A percentile compares a stretch with the other conserved stretches of the same genome.
Conservation (phyloP, 2,113 vertebrate genomes). For the Ptyas mucosa region DNA sequence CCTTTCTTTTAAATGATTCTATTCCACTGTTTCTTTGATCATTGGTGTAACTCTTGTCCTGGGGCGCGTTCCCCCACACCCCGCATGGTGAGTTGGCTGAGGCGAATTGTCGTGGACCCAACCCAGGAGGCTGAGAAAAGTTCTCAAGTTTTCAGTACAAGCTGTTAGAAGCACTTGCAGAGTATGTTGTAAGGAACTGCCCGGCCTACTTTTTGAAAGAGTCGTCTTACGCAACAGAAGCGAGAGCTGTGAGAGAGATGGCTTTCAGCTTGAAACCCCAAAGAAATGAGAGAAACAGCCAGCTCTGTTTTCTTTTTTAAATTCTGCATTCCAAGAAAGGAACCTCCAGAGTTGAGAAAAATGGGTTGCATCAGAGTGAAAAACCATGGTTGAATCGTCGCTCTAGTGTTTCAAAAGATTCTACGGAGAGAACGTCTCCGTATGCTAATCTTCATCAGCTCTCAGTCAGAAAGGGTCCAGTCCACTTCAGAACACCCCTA, state of each 20-base stretch:
- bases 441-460: not conserved
- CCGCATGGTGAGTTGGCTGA: too few species aligned
- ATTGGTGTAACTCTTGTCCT: too few species aligned
- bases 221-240: not conserved
- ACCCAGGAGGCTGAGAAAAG: constrained; percentile 52
- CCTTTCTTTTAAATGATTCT: too few species aligned
- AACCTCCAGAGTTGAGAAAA: not conserved
- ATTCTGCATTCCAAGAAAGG: not conserved
- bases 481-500: not conserved
- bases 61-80: too few species aligned
- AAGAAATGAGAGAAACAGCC: not conserved
- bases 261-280: not conserved
- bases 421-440: not conserved
- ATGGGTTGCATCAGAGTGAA: not conserved
- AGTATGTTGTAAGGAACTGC: constrained; percentile 74
- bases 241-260: not conserved
- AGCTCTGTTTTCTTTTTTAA: not conserved
- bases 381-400: not conserved
- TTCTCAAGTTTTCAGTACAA: constrained; percentile 52
- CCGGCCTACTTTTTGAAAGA: constrained; percentile 41
- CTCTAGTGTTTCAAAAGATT: not conserved
- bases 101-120: too few species aligned
- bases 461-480: not conserved
- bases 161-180: constrained; percentile 76
- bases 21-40: too few species aligned